phyloP scores from a whole-genome alignment of 2,113 vertebrate species.

The Poeciliopsis retropinna region DNA sequence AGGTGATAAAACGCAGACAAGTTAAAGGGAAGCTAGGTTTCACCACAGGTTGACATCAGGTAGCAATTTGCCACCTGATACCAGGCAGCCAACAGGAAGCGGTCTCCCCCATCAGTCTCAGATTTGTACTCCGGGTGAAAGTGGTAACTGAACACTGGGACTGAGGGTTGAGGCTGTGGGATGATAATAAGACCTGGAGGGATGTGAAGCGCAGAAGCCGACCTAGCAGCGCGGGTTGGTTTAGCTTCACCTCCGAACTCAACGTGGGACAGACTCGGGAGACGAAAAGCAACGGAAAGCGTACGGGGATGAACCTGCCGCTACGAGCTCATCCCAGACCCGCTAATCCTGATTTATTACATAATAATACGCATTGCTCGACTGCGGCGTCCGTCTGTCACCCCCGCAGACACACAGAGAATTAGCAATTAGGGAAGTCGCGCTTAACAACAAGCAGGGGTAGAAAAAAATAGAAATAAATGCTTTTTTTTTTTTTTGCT shows the following conservation, averaged over 20 bases:
- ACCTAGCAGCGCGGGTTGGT: too few species aligned
- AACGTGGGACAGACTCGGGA: background rate
- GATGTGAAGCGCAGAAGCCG: background rate
- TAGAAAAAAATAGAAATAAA: too few species aligned
- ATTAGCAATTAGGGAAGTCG: slow-evolving; percentile 46
- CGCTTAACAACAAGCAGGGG: background rate
- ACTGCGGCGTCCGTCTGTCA: slow-evolving; percentile 38
- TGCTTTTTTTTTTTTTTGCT: background rate
- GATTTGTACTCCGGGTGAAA: slow-evolving; percentile 58
- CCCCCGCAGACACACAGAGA: background rate
- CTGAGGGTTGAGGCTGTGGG: slow-evolving; percentile 12
- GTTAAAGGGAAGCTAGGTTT: background rate
- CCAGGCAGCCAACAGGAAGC: slow-evolving; percentile 31
- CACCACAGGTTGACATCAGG: slow-evolving; percentile 5
- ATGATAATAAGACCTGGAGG: slow-evolving; percentile 21
- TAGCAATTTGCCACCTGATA: slow-evolving; percentile 3
- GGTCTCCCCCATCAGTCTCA: slow-evolving; percentile 24
- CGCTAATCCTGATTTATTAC: slow-evolving; percentile 44
- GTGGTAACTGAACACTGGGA: slow-evolving; percentile 56
- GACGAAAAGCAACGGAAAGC: too few species aligned
- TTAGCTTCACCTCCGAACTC: background rate
- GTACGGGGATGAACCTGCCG: slow-evolving; percentile 7
- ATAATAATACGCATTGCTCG: slow-evolving; percentile 45
- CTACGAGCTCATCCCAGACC: background rate
- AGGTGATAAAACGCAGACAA: too few species aligned